Evolutionary conservation across 53 echinoderm and acorn worm genomes (phyloP).

Genomic region (Temnopleurus reevesii): DNA sequence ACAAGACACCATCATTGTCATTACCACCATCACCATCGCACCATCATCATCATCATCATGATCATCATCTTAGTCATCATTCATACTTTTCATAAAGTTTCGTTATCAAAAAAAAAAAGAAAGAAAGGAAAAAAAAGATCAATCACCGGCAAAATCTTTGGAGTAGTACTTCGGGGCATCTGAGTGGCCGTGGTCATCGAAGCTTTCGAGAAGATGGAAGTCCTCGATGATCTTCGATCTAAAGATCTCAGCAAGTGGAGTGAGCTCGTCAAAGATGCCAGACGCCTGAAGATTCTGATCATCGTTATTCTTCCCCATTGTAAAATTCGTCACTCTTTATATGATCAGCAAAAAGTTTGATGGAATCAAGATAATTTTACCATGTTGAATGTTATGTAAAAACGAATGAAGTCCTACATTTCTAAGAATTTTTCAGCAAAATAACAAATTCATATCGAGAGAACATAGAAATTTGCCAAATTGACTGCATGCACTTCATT

Average conservation of each 20-base stretch:
- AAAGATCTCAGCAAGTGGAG: constrained; percentile 78
- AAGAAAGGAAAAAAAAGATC: not conserved
- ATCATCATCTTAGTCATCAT: too few relatives aligned
- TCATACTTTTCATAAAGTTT: too few relatives aligned
- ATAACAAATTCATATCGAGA: too few relatives aligned
- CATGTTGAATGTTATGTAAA: not conserved
- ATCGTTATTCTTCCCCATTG: not conserved
- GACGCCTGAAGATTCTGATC: constrained; percentile 8
- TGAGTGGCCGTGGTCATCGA: constrained; percentile 88
- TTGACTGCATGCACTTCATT: not conserved
- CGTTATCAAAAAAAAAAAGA: too few relatives aligned
- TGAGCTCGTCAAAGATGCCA: constrained; percentile 71
- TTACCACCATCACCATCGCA: not conserved
- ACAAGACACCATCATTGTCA: not conserved
- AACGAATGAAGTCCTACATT: not conserved
- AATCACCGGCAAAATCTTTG: constrained; percentile 79
- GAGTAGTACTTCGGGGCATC: constrained; percentile 92
- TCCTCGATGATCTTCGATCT: constrained; percentile 94
- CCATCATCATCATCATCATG: too few relatives aligned
- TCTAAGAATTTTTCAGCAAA: too few relatives aligned
- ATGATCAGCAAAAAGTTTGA: not conserved
- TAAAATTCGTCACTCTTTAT: not conserved
- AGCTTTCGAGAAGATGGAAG: constrained; percentile 92
- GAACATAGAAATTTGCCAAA: too few relatives aligned
- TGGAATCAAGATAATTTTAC: not conserved